Base-by-base conservation (phyloP, 64 coral and sea anemone genomes). In the Anthopleura sola region DNA sequence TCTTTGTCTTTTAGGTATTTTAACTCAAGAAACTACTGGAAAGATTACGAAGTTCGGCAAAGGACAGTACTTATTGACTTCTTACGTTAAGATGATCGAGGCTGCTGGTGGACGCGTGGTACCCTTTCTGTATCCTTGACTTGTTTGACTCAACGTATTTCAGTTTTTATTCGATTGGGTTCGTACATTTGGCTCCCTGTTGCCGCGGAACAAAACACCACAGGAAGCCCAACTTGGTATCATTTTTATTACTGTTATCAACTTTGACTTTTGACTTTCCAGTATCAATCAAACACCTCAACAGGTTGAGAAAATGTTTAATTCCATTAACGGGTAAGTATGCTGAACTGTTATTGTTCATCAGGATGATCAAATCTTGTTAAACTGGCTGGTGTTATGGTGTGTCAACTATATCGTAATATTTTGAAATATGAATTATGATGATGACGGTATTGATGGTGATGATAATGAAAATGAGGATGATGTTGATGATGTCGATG, bases 261-360 rank as follows among this genome's bases (percentile, higher is more conserved):
- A 0, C 66, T 34, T 71, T 71, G 29, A 71, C 29, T 71, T 71
- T 15, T 32, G 13, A 33, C 13, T 32, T 17, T 81, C 3, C 51
- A 83, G 82, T 23, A 83, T 83, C 38, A 83, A 83, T 49, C 82
- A 83, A 38, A 33, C 82, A 20, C 82, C 82, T 57, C 46, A 83
- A 38, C 49, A 83, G 39, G 55, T 83, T 24, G 49, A 83, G 28
- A 83, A 31, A 6, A 55, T 83, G 55, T 83, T 83, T 56, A 57
- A 50, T 20, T 56, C 44, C 19, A 34, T 83, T 56, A 83, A 83
- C 55, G 82, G 82, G 82, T 83, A 83, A 81, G 29, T 29, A 11
- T 1, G 47, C 18, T 79, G n/a, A n/a, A n/a, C n/a, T n/a, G n/a
- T n/a, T n/a, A n/a, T n/a, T n/a, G n/a, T n/a, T n/a, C n/a, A n/a